phyloP scores from a whole-genome alignment of 2,797 vertebrate species.

The Meda fulgida region DNA sequence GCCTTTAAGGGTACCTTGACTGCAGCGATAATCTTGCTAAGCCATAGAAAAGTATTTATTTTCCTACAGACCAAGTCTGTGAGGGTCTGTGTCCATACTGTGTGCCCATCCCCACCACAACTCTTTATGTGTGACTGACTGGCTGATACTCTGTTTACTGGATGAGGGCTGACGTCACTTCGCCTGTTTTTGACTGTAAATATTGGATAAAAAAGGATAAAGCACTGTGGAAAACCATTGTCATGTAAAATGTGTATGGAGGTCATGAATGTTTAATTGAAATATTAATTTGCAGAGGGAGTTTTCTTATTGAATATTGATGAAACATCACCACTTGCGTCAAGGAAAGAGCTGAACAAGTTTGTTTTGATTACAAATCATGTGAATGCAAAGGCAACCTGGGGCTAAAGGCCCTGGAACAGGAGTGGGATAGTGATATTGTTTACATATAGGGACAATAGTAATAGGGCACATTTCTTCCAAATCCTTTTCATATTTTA shows the following conservation, averaged over 20 bases:
- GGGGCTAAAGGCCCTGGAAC: neutral
- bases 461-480: neutral
- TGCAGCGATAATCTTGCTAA: constrained; percentile 22
- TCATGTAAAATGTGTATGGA: neutral
- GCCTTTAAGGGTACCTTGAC: constrained; percentile 51
- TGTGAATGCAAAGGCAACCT: neutral
- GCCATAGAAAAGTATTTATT: neutral
- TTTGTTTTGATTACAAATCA: constrained; percentile 3
- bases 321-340: neutral
- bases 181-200: neutral
- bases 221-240: neutral
- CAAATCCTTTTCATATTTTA: neutral
- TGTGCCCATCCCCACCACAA: neutral
- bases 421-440: neutral
- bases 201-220: neutral
- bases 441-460: neutral
- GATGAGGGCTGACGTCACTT: neutral
- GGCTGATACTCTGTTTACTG: neutral
- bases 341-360: neutral
- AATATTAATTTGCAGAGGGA: neutral
- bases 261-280: constrained; percentile 1
- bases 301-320: neutral
- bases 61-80: neutral
- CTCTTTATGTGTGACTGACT: neutral
- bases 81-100: neutral